Evolutionary conservation across 1,140 invertebrate genomes (phyloP), one percentile per base, ranked within the genome.

Genomic region (Pseudoatta argentina): DNA sequence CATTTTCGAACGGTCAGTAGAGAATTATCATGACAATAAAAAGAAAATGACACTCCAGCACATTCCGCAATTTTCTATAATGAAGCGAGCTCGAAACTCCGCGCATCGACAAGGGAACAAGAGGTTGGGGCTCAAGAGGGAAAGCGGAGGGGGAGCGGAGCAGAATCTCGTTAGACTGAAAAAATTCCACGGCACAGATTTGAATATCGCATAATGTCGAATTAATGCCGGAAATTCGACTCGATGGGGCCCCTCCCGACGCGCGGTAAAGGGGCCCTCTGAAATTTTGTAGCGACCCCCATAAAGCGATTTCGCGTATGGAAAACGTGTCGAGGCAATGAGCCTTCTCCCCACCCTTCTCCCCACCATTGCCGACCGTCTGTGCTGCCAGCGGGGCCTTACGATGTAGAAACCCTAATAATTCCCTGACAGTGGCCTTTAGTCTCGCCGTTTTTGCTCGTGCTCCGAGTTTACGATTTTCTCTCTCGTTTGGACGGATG

Each of bases 171-270:
- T 94, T 93, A 94, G 87, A 91, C 83, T 85, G 88, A 92, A 93
- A 93, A 90, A 92, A 93, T 92, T 91, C 91, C 91, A 89, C 90
- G 89, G 88, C 88, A 92, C 91, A 89, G 90, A 94, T 94, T 94
- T 94, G 92, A 94, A 94, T 94, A 93, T 94, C 92, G 93, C 91
- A 93, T 94, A 94, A 94, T 94, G 91, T 91, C 91, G 91, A 93
- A 93, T 94, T 94, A 94, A 94, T 94, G 92, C 89, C 92, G 92
- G 92, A 94, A 93, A 93, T 92, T 91, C 92, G 92, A 94, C 91
- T 93, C 93, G 92, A 89, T 67, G 72, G 90, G 88, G 86, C 82
- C 89, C 53, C 34, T 63, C 64, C 81, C 72, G 66, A 51, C 73
- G 71, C 86, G 57, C 86, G 61, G 81, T 88, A 90, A 92, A 86